phyloP scores from a whole-genome alignment of 2,888 invertebrate genomes.

The Petrophora chlorosata region DNA sequence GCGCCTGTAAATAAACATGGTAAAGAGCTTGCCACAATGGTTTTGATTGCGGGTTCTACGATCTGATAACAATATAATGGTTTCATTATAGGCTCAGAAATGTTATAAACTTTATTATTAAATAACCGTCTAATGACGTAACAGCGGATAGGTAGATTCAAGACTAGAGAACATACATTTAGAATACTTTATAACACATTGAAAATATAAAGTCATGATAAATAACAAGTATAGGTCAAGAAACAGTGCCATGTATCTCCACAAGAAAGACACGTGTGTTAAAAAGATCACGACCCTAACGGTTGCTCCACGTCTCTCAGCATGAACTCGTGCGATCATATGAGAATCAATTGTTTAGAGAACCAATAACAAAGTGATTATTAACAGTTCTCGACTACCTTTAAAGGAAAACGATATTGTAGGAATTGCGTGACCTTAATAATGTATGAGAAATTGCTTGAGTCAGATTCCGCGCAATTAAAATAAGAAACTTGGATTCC shows the following conservation, averaged over 20 bases:
- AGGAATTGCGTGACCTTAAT: conserved; percentile 41
- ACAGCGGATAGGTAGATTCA: background rate
- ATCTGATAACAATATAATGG: conserved; percentile 38
- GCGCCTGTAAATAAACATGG: conserved; percentile 57
- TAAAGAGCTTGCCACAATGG: conserved; percentile 42
- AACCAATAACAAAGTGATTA: conserved; percentile 50
- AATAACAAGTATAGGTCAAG: conserved; percentile 18
- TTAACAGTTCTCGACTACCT: conserved; percentile 36
- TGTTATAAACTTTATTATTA: background rate
- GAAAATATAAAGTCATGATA: background rate
- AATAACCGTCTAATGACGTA: background rate
- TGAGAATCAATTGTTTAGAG: conserved; percentile 64
- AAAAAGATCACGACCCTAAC: conserved; percentile 62
- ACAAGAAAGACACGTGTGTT: conserved; percentile 49
- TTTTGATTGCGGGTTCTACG: conserved; percentile 38
- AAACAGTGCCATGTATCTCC: conserved; percentile 29
- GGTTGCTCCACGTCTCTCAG: conserved; percentile 50
- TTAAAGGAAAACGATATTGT: conserved; percentile 40
- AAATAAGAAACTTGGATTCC: conserved; percentile 14
- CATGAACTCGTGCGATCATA: conserved; percentile 49
- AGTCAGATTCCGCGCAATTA: conserved; percentile 22
- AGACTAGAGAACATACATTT: too few species aligned
- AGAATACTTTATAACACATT: background rate
- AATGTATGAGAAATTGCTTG: conserved; percentile 23
- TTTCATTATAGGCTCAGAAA: conserved; percentile 27